Evolutionary conservation across 2,888 invertebrate species (phyloP).

Genomic region (Diadegma fenestrale): DNA sequence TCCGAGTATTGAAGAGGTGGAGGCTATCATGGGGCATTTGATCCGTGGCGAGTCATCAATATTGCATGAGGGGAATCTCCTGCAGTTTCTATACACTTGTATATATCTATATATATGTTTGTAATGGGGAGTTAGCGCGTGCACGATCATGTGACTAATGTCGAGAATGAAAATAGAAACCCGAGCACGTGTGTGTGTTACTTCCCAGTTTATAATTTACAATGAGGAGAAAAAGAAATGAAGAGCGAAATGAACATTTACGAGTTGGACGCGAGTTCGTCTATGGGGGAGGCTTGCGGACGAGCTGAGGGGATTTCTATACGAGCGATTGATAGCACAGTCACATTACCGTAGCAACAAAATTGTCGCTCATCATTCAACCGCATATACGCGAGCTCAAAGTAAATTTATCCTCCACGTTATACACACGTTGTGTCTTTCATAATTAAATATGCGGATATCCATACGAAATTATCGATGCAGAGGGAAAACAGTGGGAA

Average conservation of each 20-base stretch:
- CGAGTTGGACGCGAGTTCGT: slow-evolving; percentile 43
- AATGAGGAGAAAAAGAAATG: slow-evolving; percentile 49
- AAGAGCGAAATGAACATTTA: slow-evolving; percentile 57
- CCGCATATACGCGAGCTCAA: too few relatives aligned
- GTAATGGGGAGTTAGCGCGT: slow-evolving; percentile 70
- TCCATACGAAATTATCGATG: slow-evolving; percentile 12
- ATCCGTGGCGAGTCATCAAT: slow-evolving; percentile 83
- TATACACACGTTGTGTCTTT: background rate
- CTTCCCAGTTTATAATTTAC: slow-evolving; percentile 64
- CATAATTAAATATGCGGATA: background rate
- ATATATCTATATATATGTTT: slow-evolving; percentile 25
- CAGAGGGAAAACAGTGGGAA: background rate
- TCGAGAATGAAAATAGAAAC: slow-evolving; percentile 81
- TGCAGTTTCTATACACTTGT: slow-evolving; percentile 45
- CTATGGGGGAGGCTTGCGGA: slow-evolving; percentile 24
- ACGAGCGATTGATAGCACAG: slow-evolving; percentile 51
- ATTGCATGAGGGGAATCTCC: slow-evolving; percentile 83
- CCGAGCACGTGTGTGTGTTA: slow-evolving; percentile 15
- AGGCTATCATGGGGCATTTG: slow-evolving; percentile 83
- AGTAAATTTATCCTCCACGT: background rate
- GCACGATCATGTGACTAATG: slow-evolving; percentile 80
- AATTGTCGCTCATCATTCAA: background rate
- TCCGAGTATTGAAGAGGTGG: slow-evolving; percentile 69
- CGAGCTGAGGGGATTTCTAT: slow-evolving; percentile 35
- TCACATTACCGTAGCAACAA: slow-evolving; percentile 3